Conservation (phyloP, 2,888 invertebrate species). For the Tigriopus californicus region DNA sequence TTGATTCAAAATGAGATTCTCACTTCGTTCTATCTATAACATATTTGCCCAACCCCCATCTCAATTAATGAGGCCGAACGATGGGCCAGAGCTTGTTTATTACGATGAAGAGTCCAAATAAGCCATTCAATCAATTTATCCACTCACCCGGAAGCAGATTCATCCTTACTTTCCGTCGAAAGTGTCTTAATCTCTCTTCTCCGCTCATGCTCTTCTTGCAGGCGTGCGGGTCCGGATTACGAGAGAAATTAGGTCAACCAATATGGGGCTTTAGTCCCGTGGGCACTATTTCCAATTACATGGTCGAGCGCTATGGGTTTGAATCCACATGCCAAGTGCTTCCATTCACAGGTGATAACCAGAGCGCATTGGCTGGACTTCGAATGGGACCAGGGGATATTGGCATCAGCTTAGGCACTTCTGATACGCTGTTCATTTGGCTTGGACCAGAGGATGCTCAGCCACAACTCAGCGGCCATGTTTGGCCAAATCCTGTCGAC, state of each 20-base stretch:
- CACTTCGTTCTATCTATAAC: too few species aligned
- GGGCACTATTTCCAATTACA: conserved; percentile 56
- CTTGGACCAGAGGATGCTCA: conserved; percentile 40
- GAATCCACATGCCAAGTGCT: conserved; percentile 54
- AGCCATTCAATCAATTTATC: too few species aligned
- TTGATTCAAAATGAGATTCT: too few species aligned
- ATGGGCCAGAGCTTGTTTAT: too few species aligned
- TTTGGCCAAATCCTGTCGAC: conserved; percentile 68
- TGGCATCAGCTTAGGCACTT: conserved; percentile 75
- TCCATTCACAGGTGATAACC: conserved; percentile 90
- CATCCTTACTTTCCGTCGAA: too few species aligned
- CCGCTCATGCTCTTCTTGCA: conserved; percentile 23
- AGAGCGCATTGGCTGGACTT: conserved; percentile 65
- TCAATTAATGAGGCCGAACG: too few species aligned
- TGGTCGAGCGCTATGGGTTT: conserved; percentile 70
- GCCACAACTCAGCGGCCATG: conserved; percentile 49
- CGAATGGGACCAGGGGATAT: conserved; percentile 58
- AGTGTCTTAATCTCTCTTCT: too few species aligned
- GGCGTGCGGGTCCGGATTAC: conserved; percentile 56
- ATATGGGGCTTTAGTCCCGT: conserved; percentile 48
- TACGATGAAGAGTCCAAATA: too few species aligned
- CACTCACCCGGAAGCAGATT: too few species aligned
- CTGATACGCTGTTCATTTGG: conserved; percentile 73
- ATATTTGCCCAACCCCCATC: too few species aligned
- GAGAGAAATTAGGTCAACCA: conserved; percentile 49